Evolutionary conservation across 1,140 invertebrate species (phyloP).

Genomic region (Phymastichus coffea): DNA sequence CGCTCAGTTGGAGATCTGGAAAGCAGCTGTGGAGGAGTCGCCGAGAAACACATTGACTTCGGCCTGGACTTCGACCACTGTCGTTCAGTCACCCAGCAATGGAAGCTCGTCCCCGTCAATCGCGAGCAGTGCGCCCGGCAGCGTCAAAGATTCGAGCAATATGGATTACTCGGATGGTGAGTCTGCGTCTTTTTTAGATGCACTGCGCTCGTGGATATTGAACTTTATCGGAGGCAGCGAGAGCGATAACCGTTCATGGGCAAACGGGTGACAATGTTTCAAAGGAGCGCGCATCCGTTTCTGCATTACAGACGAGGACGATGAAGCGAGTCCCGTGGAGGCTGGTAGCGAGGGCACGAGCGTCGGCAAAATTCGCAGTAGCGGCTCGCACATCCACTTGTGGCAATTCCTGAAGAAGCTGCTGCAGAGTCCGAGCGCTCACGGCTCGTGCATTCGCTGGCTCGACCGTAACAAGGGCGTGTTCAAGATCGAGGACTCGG

Average conservation of each 20-base stretch:
- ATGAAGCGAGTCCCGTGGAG: conserved; percentile 46
- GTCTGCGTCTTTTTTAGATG: conserved; percentile 26
- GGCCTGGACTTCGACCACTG: conserved; percentile 49
- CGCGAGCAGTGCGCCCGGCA: conserved; percentile 37
- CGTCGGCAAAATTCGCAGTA: conserved; percentile 55
- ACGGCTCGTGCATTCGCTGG: conserved; percentile 95
- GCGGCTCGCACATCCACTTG: conserved; percentile 91
- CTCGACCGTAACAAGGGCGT: conserved; percentile 90
- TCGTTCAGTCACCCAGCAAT: conserved; percentile 42
- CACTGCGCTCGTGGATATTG: no score
- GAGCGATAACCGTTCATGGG: no score
- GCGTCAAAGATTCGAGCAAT: conserved; percentile 48
- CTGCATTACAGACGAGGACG: conserved; percentile 62
- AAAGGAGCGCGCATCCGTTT: no score
- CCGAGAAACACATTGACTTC: conserved; percentile 50
- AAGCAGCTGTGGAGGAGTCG: conserved; percentile 67
- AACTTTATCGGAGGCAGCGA: no score
- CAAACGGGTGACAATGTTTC: no score
- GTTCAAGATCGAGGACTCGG: conserved; percentile 99
- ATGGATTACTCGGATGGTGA: conserved; percentile 65
- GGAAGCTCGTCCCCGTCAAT: conserved; percentile 37
- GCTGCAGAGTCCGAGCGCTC: conserved; percentile 78
- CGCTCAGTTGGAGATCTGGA: conserved; percentile 91
- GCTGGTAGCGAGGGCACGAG: conserved; percentile 42
- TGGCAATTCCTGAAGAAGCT: conserved; percentile 99